phyloP scores from a whole-genome alignment of 2,888 invertebrate species.

The Lasioglossum malachurum region DNA sequence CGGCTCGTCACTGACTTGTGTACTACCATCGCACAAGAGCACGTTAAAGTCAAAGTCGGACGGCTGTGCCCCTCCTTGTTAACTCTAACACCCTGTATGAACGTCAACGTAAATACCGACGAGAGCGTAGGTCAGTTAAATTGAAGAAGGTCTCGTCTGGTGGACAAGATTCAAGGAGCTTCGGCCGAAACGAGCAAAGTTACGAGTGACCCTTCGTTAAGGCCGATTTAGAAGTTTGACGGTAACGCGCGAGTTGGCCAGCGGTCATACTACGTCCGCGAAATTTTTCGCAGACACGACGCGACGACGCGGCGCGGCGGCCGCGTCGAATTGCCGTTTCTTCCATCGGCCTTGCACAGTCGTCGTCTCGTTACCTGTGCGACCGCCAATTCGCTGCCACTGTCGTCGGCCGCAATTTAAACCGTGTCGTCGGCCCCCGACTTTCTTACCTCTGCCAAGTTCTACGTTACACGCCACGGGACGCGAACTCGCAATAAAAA shows the following conservation, averaged over 20 bases:
- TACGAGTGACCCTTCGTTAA: conserved; percentile 60
- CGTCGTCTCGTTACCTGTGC: conserved; percentile 57
- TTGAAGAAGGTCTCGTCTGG: conserved; percentile 24
- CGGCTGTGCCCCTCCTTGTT: background rate
- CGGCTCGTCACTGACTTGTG: background rate
- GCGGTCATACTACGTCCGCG: conserved; percentile 43
- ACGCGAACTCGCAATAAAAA: conserved; percentile 48
- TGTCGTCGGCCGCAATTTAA: conserved; percentile 59
- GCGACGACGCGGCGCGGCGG: background rate
- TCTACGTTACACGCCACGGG: conserved; percentile 42
- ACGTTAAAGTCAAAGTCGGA: background rate
- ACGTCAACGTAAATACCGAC: conserved; percentile 1
- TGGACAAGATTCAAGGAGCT: conserved; percentile 31
- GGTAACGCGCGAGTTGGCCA: conserved; percentile 47
- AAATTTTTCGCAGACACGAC: conserved; percentile 39
- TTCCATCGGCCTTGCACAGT: conserved; percentile 12
- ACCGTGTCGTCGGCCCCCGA: conserved; percentile 33
- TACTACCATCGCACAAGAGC: background rate
- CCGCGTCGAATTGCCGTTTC: background rate
- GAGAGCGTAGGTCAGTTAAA: conserved; percentile 15
- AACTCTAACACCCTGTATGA: background rate
- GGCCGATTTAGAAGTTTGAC: conserved; percentile 59
- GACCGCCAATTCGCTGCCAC: conserved; percentile 47
- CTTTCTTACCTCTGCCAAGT: conserved; percentile 52
- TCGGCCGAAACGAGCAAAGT: conserved; percentile 54